Evolutionary conservation across 2,113 vertebrate genomes (phyloP).

Genomic region (Nothocercus nigrocapillus): DNA sequence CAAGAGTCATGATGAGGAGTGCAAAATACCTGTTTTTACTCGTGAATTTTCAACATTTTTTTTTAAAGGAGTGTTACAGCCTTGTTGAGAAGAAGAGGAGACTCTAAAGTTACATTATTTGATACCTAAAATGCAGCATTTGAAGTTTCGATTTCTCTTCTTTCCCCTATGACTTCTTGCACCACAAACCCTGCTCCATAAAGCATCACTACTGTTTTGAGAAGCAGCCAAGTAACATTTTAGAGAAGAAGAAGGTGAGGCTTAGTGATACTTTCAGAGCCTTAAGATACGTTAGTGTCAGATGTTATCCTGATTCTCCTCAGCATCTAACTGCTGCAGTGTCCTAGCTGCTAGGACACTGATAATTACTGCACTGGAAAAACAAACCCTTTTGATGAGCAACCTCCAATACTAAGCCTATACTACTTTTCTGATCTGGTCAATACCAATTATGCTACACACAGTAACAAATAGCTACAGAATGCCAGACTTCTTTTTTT

Average conservation of each 20-base stretch:
- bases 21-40: background rate
- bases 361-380: background rate
- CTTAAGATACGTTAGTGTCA: background rate
- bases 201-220: background rate
- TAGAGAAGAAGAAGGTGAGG: background rate
- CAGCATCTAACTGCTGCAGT: background rate
- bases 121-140: background rate
- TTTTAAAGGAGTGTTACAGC: background rate
- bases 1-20: background rate
- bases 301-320: no score
- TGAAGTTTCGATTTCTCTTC: background rate
- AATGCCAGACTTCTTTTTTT: background rate
- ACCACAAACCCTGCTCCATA: background rate
- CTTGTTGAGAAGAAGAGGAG: background rate
- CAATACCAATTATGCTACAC: rapidly evolving
- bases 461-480: background rate
- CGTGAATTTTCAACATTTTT: background rate
- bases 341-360: background rate
- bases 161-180: background rate
- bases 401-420: background rate
- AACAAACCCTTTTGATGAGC: background rate
- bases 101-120: background rate
- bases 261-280: background rate
- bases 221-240: background rate
- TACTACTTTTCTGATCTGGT: background rate